Conservation (phyloP, 2,888 invertebrate species). For the Phytoseiulus persimilis region DNA sequence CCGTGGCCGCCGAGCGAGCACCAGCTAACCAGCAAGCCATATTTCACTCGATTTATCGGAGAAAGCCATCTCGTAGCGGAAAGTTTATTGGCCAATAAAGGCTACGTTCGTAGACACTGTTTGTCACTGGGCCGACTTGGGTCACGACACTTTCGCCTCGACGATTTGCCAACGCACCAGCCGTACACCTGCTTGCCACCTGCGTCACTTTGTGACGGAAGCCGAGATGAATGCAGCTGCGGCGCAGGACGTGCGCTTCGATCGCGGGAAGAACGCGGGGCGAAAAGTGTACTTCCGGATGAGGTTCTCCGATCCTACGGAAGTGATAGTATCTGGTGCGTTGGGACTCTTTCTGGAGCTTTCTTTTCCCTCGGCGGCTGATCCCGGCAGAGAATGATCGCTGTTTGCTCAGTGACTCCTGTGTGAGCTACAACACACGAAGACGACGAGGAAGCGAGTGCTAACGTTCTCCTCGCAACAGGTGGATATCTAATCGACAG, state of each 20-base stretch:
- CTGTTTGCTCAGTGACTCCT: neutral
- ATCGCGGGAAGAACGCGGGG: no score
- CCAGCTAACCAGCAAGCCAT: neutral
- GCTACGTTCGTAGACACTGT: neutral
- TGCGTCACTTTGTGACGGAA: neutral
- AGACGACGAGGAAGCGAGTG: neutral
- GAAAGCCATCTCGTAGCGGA: neutral
- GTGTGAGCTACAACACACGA: neutral
- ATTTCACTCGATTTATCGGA: constrained; percentile 5
- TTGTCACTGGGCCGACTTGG: neutral
- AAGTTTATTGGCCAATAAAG: neutral
- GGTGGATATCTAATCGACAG: neutral
- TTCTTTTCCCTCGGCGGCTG: neutral
- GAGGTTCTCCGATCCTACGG: neutral
- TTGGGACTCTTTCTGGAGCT: neutral
- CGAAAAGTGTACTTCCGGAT: no score
- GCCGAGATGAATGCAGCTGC: no score
- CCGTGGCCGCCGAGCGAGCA: neutral
- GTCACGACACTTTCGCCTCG: neutral
- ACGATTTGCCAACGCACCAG: neutral
- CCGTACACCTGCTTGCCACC: neutral
- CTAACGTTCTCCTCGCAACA: neutral
- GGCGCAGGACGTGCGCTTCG: no score
- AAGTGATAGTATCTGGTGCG: neutral
- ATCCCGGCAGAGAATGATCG: neutral